Conservation (phyloP, 2,113 vertebrate genomes). For the Spea multiplicata region DNA sequence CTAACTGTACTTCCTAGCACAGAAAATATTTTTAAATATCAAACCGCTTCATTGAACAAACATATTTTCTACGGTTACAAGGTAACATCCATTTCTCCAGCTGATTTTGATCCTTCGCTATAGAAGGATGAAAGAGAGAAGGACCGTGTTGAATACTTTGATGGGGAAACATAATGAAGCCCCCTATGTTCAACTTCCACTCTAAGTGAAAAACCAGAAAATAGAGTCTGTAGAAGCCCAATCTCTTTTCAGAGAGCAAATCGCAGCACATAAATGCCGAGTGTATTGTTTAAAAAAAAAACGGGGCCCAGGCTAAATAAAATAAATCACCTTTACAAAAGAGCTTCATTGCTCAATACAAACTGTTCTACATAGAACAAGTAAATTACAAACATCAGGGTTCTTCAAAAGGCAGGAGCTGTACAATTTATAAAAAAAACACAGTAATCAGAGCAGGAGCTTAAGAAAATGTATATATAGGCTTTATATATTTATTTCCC, state of each 20-base stretch:
- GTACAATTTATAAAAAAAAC: constrained; percentile 34
- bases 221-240: constrained; percentile 4
- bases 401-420: constrained; percentile 34
- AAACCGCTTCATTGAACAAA: neutral
- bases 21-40: no score
- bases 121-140: constrained; percentile 11
- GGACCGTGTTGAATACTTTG: constrained; percentile 13
- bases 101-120: neutral
- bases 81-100: constrained; percentile 9
- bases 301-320: constrained; percentile 28
- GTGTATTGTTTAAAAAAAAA: constrained; percentile 43
- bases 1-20: no score
- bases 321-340: constrained; percentile 45
- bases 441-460: constrained; percentile 20
- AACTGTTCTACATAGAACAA: constrained; percentile 44
- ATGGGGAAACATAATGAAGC: constrained; percentile 26
- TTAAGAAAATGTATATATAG: constrained; percentile 31
- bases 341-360: constrained; percentile 33
- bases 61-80: constrained; percentile 9
- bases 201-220: neutral
- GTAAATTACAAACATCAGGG: constrained; percentile 46
- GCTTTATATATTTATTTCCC: neutral
- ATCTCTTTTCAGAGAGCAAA: neutral
- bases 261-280: constrained; percentile 27
- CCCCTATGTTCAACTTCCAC: neutral